These are phyloP conservation scores for Neomonachus schauinslandi DNA, from an alignment of 2,113 vertebrate genomes.

Conservation along the genomic window DNA sequence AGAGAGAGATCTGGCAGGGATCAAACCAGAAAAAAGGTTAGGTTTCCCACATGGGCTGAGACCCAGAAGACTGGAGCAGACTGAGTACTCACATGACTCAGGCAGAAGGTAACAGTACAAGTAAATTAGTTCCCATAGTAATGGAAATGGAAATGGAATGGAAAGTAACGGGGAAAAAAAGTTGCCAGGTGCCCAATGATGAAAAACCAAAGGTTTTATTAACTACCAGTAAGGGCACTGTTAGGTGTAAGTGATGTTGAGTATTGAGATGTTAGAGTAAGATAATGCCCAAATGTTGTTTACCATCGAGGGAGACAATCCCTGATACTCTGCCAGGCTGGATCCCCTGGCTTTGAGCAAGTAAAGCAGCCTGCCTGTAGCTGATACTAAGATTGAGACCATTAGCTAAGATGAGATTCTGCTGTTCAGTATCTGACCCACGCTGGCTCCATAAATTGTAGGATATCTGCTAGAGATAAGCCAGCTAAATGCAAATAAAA, in stretches of 20 bases:
- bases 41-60: background rate
- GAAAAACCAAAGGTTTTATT: conserved; percentile 2
- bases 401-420: background rate
- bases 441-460: background rate
- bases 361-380: background rate
- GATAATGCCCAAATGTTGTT: background rate
- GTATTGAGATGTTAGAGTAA: conserved; percentile 7
- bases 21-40: background rate
- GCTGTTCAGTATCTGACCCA: background rate
- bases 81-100: background rate
- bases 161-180: background rate
- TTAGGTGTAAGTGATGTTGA: background rate
- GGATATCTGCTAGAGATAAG: background rate
- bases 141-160: no score
- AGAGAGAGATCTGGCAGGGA: conserved; percentile 13
- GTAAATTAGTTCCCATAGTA: background rate
- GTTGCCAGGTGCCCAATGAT: background rate
- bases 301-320: background rate
- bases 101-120: background rate
- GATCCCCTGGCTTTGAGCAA: background rate
- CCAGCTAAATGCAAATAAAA: conserved; percentile 33
- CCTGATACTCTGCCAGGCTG: background rate
- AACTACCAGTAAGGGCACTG: background rate
- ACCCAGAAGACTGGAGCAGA: background rate
- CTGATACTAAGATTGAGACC: background rate